Evolutionary conservation across 2,797 vertebrate genomes (phyloP).

Genomic region (Gallinago solitaria): DNA sequence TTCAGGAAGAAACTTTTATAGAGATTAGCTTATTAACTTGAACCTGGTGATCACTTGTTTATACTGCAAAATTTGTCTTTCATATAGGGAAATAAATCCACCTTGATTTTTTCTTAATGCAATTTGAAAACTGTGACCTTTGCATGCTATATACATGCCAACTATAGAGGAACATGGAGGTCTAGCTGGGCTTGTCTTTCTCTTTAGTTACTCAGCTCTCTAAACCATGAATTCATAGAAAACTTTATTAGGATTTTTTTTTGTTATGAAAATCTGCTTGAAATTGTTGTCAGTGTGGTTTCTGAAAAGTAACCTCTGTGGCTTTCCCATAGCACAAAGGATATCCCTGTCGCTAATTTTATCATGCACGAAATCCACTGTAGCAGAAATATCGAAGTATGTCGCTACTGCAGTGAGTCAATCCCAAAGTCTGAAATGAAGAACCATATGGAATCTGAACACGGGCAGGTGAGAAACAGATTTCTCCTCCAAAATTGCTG

Average conservation of each 20-base stretch:
- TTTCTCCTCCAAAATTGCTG: background rate
- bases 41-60: background rate
- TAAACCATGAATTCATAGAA: background rate
- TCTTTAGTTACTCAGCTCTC: background rate
- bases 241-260: background rate
- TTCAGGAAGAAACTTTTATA: background rate
- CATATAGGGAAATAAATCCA: background rate
- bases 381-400: conserved; percentile 89
- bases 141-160: background rate
- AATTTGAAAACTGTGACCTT: background rate
- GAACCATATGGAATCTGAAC: conserved; percentile 87
- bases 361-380: conserved; percentile 97
- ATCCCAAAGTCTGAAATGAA: conserved; percentile 88
- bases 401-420: conserved; percentile 88
- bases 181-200: background rate
- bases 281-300: background rate
- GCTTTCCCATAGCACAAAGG: conserved; percentile 84
- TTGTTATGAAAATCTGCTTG: background rate
- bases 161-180: background rate
- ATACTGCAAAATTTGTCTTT: background rate
- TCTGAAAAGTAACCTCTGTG: background rate
- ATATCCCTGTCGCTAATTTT: conserved; percentile 92
- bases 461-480: conserved; percentile 81
- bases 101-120: background rate
- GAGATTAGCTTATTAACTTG: background rate